A percentile compares a stretch with the other conserved stretches of the same genome.
Evolutionary conservation across 53 echinoderm and acorn worm genomes (phyloP).

Genomic region (Holothuria scabra): DNA sequence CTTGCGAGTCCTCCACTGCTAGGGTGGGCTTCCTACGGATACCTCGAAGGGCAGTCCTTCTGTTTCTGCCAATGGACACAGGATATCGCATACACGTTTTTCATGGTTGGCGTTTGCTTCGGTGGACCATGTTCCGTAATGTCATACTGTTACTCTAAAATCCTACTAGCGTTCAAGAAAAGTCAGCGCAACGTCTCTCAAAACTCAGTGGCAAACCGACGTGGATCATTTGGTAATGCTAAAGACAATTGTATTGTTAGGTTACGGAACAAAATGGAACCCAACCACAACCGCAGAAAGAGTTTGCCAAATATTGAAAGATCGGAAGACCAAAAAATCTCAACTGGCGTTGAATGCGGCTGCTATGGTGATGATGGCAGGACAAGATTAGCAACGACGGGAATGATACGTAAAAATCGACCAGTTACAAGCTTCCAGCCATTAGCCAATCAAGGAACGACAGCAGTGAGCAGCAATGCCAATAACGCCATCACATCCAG

Average conservation of each 20-base stretch:
- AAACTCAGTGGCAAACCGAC: background rate
- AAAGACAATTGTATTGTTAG: constrained; percentile 14
- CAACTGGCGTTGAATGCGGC: background rate
- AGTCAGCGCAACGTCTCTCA: constrained; percentile 57
- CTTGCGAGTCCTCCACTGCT: constrained; percentile 80
- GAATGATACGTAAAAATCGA: constrained; percentile 13
- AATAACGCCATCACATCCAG: background rate
- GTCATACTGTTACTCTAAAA: constrained; percentile 92
- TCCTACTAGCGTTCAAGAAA: constrained; percentile 69
- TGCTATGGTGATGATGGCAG: constrained; percentile 9
- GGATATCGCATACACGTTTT: constrained; percentile 88
- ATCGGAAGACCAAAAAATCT: background rate
- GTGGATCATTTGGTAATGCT: constrained; percentile 42
- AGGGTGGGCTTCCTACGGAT: constrained; percentile 87
- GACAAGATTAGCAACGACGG: background rate
- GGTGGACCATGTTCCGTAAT: constrained; percentile 98
- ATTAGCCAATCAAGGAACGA: background rate
- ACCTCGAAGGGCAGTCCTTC: constrained; percentile 88
- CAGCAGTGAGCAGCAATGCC: background rate
- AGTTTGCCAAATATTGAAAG: constrained; percentile 41
- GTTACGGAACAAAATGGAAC: constrained; percentile 21
- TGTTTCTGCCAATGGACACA: constrained; percentile 88
- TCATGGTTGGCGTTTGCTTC: constrained; percentile 96
- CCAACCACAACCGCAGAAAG: constrained; percentile 23
- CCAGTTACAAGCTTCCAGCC: constrained; percentile 20